phyloP scores from a whole-genome alignment of 2,888 invertebrate species.

The Gymnocheta viridis region DNA sequence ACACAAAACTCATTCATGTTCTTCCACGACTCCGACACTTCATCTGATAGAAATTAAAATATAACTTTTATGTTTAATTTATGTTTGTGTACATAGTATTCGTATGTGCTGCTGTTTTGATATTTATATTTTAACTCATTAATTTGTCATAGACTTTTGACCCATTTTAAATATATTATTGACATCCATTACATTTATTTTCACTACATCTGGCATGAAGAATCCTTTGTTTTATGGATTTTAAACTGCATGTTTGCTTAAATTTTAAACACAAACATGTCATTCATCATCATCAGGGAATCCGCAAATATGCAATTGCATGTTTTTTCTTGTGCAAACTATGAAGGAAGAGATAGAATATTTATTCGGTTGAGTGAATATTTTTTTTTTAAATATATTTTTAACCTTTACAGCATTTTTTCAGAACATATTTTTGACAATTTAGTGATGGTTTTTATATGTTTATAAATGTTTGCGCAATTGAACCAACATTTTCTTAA shows the following conservation, averaged over 20 bases:
- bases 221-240: conserved; percentile 13
- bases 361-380: too few relatives aligned
- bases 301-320: too few relatives aligned
- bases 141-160: conserved; percentile 81
- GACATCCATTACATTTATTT: conserved; percentile 75
- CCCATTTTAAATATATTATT: conserved; percentile 81
- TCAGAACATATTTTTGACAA: too few relatives aligned
- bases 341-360: too few relatives aligned
- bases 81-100: too few relatives aligned
- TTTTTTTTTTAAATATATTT: too few relatives aligned
- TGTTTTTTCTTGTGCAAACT: too few relatives aligned
- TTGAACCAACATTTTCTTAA: too few relatives aligned
- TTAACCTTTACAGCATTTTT: too few relatives aligned
- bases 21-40: conserved; percentile 2
- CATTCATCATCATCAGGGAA: background rate
- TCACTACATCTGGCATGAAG: conserved; percentile 59
- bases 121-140: conserved; percentile 50
- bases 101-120: background rate
- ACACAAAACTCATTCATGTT: conserved; percentile 8
- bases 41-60: background rate
- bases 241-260: background rate
- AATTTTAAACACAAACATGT: background rate
- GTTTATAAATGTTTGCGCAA: too few relatives aligned
- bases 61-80: too few relatives aligned
- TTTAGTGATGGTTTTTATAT: too few relatives aligned